Base-by-base conservation (phyloP, 2,797 vertebrate species). In the Cyclura pinguis region DNA sequence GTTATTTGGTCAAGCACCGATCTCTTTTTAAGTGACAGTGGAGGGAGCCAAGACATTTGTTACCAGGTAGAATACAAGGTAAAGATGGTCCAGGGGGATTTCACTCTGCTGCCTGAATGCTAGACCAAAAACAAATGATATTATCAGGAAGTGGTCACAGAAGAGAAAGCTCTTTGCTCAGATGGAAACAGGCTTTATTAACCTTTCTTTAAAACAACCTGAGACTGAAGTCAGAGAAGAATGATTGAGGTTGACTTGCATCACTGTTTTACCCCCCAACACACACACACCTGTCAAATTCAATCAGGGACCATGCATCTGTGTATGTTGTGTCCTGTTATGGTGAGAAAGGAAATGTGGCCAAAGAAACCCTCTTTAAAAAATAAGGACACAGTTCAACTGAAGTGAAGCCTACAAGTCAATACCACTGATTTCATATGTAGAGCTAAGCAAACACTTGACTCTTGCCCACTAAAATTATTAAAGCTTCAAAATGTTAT, bases 11-110 rank as follows among this genome's bases (percentile, higher is more conserved):
- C 80, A 94, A 92, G 84, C 91, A 29, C 90, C 94, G 90, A 69
- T 87, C 94, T 96, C 96, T 97, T 90, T 97, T 98, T 97, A 94
- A 93, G 95, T 98, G 95, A 96, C 98, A 95, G 87, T 92, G 93
- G 92, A 93, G 77, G 88, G 86, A 93, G 50, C 57, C 18, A 78
- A 92, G 67, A 93, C 92, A 85, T 91, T 92, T 94, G 92, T 82
- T 96, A 88, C 88, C 90, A 92, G 92, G 90, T 94, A 93, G 94
- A 92, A 93, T 29, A 92, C 74, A 91, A 93, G 94, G 92, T 93
- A 90, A 77, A 52, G n/a, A 86, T 85, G 84, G 88, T 95, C 96
- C 91, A 69, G 59, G 4, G 91, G 90, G 94, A 95, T 85, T 78
- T 94, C 83, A 78, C 91, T 95, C 90, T 82, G 85, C 89, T 93